Evolutionary conservation across 2,888 invertebrate genomes (phyloP), one percentile per base, ranked within the genome.

Genomic region (Drosophila ezoana): DNA sequence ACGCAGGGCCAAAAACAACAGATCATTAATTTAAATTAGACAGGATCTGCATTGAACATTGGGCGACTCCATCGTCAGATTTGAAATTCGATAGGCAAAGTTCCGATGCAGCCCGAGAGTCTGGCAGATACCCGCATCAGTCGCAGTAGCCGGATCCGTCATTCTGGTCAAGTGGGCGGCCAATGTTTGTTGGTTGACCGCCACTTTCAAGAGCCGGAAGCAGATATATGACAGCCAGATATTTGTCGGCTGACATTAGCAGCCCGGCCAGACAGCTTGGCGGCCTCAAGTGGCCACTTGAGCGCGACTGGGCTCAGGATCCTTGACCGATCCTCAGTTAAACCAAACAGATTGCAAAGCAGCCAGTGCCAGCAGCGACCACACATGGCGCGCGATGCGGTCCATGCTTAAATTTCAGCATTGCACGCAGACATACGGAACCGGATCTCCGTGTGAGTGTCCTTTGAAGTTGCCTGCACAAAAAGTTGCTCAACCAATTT

Each of bases 251-350:
- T 48, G 60, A 23, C 52, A 51, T 35, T 38, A 11, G 14, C 44
- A 14, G 28, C 40, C 23, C 9, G 9, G 45, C 52, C 74, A 89
- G 90, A 89, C 88, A 76, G 68, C 66, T 71, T 89, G 89, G 86
- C 89, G 80, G 77, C 76, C 52, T 85, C 72, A 86, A 86, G 87
- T 88, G 86, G 49, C 81, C 79, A 84, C 79, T 81, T 79, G 70
- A 83, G 14, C 43, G 16, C 56, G 35, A 54, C 44, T 37, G 33
- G 51, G 47, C 35, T 53, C 60, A 56, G 62, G 45, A 20, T 11
- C 28, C 44, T 28, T 40, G 10, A 23, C 43, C 43, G 44, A 58
- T 63, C 63, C 49, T n/a, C 14, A 14, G 16, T 8, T 2, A 4
- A 4, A 6, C 28, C 28, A 5, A 14, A 20, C 53, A 23, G n/a